phyloP scores from a whole-genome alignment of 2,888 invertebrate species.

The Tetranychus piercei region DNA sequence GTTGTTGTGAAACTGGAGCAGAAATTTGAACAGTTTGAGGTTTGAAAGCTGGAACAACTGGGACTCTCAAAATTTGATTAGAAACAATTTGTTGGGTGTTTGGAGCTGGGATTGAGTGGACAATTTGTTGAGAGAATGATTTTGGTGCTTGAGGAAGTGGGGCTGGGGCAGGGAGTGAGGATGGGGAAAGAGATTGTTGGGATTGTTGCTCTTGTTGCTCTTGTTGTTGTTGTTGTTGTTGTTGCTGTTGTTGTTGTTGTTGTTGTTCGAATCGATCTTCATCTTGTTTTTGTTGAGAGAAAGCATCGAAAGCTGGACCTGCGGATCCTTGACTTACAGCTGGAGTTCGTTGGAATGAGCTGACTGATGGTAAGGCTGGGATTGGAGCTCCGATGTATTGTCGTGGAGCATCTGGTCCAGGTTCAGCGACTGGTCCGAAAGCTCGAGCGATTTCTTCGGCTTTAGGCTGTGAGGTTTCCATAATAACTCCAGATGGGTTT shows the following conservation, averaged over 20 bases:
- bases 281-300: not conserved
- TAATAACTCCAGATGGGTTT: constrained; percentile 7
- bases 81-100: not conserved
- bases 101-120: not conserved
- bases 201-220: not conserved
- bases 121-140: not conserved
- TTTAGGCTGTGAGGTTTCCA: constrained; percentile 16
- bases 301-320: not conserved
- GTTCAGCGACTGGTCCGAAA: constrained; percentile 12
- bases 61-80: not conserved
- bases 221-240: not conserved
- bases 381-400: not conserved
- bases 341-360: not conserved
- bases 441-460: constrained; percentile 16
- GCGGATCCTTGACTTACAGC: not conserved
- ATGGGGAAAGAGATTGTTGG: not conserved
- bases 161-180: not conserved
- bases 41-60: not conserved
- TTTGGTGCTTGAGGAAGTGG: not conserved
- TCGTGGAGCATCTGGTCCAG: not conserved
- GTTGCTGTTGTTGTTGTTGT: not conserved
- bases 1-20: not conserved
- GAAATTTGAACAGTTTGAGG: not conserved
- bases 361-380: not conserved
- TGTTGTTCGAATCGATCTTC: not conserved